A percentile compares a stretch with the other conserved stretches of the same genome.
Conservation (phyloP, 2,113 vertebrate species). For the Daboia siamensis region DNA sequence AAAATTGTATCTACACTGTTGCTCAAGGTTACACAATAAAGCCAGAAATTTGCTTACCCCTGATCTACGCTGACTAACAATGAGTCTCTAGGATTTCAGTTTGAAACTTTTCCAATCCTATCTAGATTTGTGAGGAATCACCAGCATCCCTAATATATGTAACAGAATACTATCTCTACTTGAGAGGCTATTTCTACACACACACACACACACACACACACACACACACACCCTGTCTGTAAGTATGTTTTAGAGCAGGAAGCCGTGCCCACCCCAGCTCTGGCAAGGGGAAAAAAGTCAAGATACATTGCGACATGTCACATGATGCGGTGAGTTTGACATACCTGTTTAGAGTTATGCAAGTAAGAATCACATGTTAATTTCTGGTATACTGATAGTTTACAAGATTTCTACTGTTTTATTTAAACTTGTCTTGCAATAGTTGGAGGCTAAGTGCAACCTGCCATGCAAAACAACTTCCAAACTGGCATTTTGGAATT, state of each 20-base stretch:
- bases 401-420: conserved; percentile 22
- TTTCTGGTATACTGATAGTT: background rate
- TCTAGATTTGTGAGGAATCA: background rate
- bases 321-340: too few species aligned
- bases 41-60: background rate
- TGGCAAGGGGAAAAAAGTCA: too few species aligned
- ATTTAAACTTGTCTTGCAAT: conserved; percentile 18
- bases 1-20: background rate
- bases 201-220: too few species aligned
- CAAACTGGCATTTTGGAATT: background rate
- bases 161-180: fast-evolving
- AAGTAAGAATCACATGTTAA: background rate
- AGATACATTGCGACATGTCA: too few species aligned
- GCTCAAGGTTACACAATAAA: background rate
- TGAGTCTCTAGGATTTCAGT: background rate
- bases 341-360: background rate
- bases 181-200: fast-evolving
- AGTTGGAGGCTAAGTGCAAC: fast-evolving
- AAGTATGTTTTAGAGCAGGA: too few species aligned
- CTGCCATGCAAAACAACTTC: background rate
- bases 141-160: fast-evolving
- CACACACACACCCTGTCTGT: too few species aligned
- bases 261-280: too few species aligned
- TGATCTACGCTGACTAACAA: background rate
- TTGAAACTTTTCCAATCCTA: background rate